These are phyloP conservation scores for Disparrhopalites patrizii DNA, from an alignment of 2,888 invertebrate species.

Conservation along the genomic window DNA sequence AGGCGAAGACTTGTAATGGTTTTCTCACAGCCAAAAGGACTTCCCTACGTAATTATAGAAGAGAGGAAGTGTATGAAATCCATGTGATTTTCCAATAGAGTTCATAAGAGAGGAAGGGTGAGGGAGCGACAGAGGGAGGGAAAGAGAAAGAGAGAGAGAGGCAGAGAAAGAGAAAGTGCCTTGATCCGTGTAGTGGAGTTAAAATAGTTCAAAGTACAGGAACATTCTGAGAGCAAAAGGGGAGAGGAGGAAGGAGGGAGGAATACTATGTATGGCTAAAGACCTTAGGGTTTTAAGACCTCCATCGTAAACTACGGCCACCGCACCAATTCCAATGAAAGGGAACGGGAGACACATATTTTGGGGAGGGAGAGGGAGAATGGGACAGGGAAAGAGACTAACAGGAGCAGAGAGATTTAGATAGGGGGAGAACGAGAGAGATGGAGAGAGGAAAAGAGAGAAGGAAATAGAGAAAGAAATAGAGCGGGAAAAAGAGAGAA, in stretches of 20 bases:
- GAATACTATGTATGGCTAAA: no score
- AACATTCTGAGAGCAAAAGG: no score
- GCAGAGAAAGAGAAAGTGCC: neutral
- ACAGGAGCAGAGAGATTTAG: neutral
- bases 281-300: no score
- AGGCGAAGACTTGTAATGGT: no score
- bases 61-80: conserved; percentile 3
- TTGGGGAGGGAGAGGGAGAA: no score
- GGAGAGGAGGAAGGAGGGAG: neutral
- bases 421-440: neutral
- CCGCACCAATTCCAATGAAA: no score
- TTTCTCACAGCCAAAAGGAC: no score
- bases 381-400: no score
- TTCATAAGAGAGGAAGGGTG: conserved; percentile 21
- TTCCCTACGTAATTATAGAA: no score
- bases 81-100: conserved; percentile 25
- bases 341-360: no score
- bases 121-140: conserved; percentile 10
- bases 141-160: neutral
- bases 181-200: neutral
- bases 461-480: neutral
- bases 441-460: neutral
- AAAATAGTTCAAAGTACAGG: neutral
- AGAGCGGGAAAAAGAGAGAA: conserved; percentile 14
- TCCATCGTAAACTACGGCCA: no score